Evolutionary conservation across 1,140 invertebrate species (phyloP).

Genomic region (Trypoxylus dichotomus): DNA sequence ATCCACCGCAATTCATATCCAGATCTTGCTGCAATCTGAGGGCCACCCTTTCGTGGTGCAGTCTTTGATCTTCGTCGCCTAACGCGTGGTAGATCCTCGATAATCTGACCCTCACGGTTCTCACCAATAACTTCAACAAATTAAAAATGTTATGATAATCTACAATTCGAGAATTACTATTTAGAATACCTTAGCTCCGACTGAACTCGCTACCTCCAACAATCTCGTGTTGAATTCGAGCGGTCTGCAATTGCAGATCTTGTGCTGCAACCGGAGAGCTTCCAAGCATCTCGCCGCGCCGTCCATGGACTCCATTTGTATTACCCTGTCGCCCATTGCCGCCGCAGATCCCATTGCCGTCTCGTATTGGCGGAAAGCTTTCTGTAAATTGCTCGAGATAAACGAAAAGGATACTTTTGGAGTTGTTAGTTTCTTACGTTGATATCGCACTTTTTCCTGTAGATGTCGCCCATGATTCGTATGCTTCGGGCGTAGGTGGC

Average conservation of each 20-base stretch:
- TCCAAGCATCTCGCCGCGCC: constrained; percentile 79
- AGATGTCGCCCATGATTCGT: constrained; percentile 80
- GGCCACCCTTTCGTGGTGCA: constrained; percentile 72
- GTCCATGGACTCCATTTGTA: constrained; percentile 87
- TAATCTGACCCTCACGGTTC: constrained; percentile 73
- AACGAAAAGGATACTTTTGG: constrained; percentile 4
- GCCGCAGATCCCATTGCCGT: constrained; percentile 80
- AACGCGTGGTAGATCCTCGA: constrained; percentile 77
- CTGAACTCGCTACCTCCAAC: constrained; percentile 76
- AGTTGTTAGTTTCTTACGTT: constrained; percentile 56
- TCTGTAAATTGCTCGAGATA: constrained; percentile 53
- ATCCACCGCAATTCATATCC: constrained; percentile 75
- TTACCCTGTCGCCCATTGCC: constrained; percentile 74
- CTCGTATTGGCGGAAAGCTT: constrained; percentile 78
- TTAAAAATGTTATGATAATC: no score
- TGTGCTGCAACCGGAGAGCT: constrained; percentile 72
- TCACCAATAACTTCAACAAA: constrained; percentile 67
- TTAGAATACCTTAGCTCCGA: constrained; percentile 71
- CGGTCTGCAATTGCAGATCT: constrained; percentile 81
- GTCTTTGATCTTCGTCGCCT: constrained; percentile 77
- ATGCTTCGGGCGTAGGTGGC: constrained; percentile 79
- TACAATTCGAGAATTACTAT: background rate
- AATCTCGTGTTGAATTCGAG: constrained; percentile 80
- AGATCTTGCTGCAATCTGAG: constrained; percentile 70
- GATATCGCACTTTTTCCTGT: constrained; percentile 77